Base-by-base conservation (phyloP, 2,888 invertebrate species). In the Rhodophaea formosa region DNA sequence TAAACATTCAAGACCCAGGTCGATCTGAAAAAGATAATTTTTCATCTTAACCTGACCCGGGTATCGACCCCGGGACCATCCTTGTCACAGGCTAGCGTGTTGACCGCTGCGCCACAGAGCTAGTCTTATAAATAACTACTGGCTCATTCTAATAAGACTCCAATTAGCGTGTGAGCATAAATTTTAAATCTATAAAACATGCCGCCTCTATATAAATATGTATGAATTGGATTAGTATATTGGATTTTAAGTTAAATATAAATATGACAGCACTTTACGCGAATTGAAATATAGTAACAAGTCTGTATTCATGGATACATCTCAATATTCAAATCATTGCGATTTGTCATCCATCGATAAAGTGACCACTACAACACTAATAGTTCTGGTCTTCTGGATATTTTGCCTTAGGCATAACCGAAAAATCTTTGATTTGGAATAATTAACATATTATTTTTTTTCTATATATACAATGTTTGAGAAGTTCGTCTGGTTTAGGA, bases 101-200 rank as follows among this genome's bases (percentile, higher is more conserved):
- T n/a, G n/a, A n/a, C n/a, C n/a, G n/a, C n/a, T n/a, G n/a, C n/a
- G n/a, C n/a, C n/a, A n/a, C n/a, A n/a, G n/a, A n/a, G n/a, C n/a
- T n/a, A n/a, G n/a, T n/a, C n/a, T n/a, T 32, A 56, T 44, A 17
- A 17, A 39, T 46, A 35, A 23, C 43, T 30, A 44, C 12, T 30
- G 35, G 10, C 14, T 30, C 30, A 47, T 14, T 14, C 14, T 16
- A 51, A 51, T 32, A 51, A 51, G 51, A 51, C 15, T 8, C 51
- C 51, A 51, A 51, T 51, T 51, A 51, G 51, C 35, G 16, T 16
- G 51, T 42, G 42, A 42, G 35, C 52, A 52, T 39, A 52, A n/a
- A 42, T 49, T 49, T 49, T 35, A 17, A 17, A 23, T 23, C 23
- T 51, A 15, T 35, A 52, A 52, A 52, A 39, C 52, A 17, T 17